Conservation (phyloP, 1,140 invertebrate genomes). For the Lepidurus arcticus region DNA sequence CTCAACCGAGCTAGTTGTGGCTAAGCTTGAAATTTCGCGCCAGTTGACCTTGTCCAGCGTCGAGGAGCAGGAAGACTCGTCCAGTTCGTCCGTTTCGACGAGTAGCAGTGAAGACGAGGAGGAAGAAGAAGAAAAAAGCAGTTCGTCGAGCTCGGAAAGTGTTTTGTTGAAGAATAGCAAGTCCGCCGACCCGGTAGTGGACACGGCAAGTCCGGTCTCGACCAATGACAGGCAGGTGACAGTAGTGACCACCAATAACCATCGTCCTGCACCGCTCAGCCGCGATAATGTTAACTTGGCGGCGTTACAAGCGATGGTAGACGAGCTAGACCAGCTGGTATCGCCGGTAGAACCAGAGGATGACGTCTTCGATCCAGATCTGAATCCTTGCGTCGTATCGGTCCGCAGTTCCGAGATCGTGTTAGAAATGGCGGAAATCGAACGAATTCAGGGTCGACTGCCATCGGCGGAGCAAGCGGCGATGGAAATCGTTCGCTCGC, state of each 20-base stretch:
- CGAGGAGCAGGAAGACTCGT: background rate
- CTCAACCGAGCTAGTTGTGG: background rate
- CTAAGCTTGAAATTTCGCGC: background rate
- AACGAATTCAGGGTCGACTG: constrained; percentile 25
- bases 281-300: constrained; percentile 19
- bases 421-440: constrained; percentile 28
- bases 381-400: background rate
- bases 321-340: constrained; percentile 46
- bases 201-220: too few relatives aligned
- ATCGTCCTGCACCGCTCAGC: background rate
- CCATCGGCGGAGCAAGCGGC: constrained; percentile 29
- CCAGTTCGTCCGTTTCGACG: background rate
- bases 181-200: too few relatives aligned
- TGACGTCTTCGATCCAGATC: constrained; percentile 42
- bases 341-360: constrained; percentile 55
- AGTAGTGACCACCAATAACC: background rate
- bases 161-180: background rate
- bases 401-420: constrained; percentile 28
- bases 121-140: constrained; percentile 15
- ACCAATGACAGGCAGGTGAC: too few relatives aligned
- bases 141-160: background rate
- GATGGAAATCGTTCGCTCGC: constrained; percentile 32
- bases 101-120: constrained; percentile 29
- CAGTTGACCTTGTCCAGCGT: constrained; percentile 17
- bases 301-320: constrained; percentile 1